Evolutionary conservation across 2,113 vertebrate species (phyloP), one percentile per base, ranked within the genome.

Genomic region (Triplophysa dalaica): DNA sequence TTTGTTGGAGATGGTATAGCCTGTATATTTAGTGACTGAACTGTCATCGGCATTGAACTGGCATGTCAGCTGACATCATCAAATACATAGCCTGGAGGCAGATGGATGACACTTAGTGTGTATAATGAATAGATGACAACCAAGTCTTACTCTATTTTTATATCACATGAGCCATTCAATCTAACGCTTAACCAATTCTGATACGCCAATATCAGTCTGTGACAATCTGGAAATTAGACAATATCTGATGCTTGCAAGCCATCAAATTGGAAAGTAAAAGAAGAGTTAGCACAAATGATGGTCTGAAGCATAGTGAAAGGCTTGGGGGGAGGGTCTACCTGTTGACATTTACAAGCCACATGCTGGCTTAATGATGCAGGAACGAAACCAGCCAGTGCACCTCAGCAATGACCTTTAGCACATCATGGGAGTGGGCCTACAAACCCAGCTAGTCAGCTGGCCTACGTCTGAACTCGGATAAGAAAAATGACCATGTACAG

Each of bases 291-390:
- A 82, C 48, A 77, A 73, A 82, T 70, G 61, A 70, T 78, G 68
- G 43, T 66, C 48, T 72, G 60, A 66, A 63, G 50, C 69, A 45
- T 43, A 73, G 50, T 22, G 22, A 26, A 67, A 13, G 26, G 62
- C 68, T 61, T 45, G 22, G 45, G 19, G 54, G 29, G 33, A 41
- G 29, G 17, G 66, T 77, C 61, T 72, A 56, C 38, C 75, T 48
- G 45, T 70, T 81, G 82, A 81, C 82, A 81, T 83, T 83, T 80
- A 72, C 78, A 77, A 38, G 11, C 75, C 82, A 63, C 43, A 65
- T 58, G 62, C 70, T 62, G 63, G 29, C 72, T 74, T 73, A 80
- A 77, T 84, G 79, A 56, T 67, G 48, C 33, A 41, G 29, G 26
- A 81, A 60, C 26, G 52, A 64, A 74, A 78, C 21, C 62, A 72